These are phyloP conservation scores for Pterocles burchelli DNA, from an alignment of 2,113 vertebrate species.

Conservation along the genomic window DNA sequence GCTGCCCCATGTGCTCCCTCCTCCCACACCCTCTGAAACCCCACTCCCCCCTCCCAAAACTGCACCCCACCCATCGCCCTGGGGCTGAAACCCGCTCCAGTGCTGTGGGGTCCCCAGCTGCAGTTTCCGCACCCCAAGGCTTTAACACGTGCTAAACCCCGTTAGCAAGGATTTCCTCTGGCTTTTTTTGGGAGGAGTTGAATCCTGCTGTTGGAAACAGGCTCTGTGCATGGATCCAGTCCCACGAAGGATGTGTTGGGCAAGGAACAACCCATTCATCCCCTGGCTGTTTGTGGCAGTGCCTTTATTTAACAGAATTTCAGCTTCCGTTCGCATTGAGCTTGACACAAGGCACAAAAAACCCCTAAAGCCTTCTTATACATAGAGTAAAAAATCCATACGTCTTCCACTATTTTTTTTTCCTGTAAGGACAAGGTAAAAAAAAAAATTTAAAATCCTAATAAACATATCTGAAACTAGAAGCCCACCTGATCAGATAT, in stretches of 20 bases:
- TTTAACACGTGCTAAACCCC: neutral
- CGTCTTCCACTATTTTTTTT: neutral
- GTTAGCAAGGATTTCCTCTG: neutral
- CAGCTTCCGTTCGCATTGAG: neutral
- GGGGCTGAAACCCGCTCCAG: neutral
- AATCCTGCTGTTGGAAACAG: neutral
- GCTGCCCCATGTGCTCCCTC: neutral
- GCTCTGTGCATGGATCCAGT: accelerated
- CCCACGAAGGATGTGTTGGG: neutral
- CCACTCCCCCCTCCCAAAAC: neutral
- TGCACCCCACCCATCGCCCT: accelerated
- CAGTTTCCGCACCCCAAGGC: neutral
- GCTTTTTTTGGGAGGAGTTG: neutral
- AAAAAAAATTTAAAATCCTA: neutral
- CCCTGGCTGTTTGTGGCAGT: neutral
- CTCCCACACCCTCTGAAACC: neutral
- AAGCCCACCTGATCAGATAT: neutral
- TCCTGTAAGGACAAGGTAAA: neutral
- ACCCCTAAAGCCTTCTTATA: neutral
- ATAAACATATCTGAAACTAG: neutral
- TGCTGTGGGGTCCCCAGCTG: accelerated
- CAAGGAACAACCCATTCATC: neutral
- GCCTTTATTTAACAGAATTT: neutral
- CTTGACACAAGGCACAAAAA: accelerated
- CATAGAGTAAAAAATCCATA: neutral